These are phyloP conservation scores for Xiphophorus couchianus DNA, from an alignment of 2,113 vertebrate species.

Conservation along the genomic window DNA sequence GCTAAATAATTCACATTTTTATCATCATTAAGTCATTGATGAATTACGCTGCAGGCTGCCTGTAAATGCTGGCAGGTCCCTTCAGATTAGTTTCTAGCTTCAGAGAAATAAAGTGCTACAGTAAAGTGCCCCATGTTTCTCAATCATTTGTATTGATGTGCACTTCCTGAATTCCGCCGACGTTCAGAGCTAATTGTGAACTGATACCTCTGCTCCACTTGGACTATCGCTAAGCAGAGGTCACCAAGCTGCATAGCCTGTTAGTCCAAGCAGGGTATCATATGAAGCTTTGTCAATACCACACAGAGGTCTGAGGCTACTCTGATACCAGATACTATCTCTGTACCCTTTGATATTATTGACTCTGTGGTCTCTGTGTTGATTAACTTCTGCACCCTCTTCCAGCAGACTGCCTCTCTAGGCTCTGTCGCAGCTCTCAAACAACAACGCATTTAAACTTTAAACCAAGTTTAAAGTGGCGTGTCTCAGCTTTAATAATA, in stretches of 20 bases:
- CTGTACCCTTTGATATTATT: constrained; percentile 65
- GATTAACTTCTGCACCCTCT: constrained; percentile 39
- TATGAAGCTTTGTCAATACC: constrained; percentile 69
- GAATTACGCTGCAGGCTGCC: constrained; percentile 44
- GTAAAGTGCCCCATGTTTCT: constrained; percentile 52
- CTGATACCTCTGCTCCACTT: constrained; percentile 44
- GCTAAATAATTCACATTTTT: constrained; percentile 59
- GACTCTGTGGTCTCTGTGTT: constrained; percentile 59
- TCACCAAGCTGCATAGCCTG: constrained; percentile 51
- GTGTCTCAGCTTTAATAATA: not conserved
- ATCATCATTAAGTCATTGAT: constrained; percentile 48
- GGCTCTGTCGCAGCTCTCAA: constrained; percentile 13
- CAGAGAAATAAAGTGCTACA: constrained; percentile 64
- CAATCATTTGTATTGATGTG: constrained; percentile 60
- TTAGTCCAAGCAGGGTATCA: constrained; percentile 53
- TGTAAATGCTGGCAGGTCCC: constrained; percentile 50
- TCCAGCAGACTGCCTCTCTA: constrained; percentile 16
- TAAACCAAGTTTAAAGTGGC: not conserved
- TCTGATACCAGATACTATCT: constrained; percentile 57
- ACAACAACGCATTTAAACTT: not conserved
- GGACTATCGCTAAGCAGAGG: constrained; percentile 51
- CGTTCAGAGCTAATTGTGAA: constrained; percentile 69
- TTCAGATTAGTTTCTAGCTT: constrained; percentile 36
- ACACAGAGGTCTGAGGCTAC: constrained; percentile 53
- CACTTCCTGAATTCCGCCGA: constrained; percentile 63